These are phyloP conservation scores for Rallus limicola DNA, from an alignment of 2,113 vertebrate genomes.

Conservation along the genomic window DNA sequence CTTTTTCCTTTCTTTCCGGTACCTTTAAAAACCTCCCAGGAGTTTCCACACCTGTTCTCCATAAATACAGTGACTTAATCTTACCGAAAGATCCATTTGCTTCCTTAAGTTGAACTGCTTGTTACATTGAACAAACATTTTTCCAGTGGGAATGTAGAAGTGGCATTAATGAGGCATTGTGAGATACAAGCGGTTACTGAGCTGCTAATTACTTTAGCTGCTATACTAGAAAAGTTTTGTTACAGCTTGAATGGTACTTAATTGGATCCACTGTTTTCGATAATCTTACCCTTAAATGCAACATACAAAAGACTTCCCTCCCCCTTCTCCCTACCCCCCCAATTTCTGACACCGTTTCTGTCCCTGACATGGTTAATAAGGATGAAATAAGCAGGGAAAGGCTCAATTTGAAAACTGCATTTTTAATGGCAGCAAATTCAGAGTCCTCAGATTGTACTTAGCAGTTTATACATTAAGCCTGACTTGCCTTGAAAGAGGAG, in stretches of 20 bases:
- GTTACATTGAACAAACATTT: slow-evolving; percentile 9
- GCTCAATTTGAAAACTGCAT: not conserved
- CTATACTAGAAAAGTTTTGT: not conserved
- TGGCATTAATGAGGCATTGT: not conserved
- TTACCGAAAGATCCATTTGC: not conserved
- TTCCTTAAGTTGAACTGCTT: slow-evolving; percentile 1
- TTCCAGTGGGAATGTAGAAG: not conserved
- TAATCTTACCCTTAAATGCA: not conserved
- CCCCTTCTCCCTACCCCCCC: too few relatives aligned
- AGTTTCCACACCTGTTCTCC: slow-evolving; percentile 64
- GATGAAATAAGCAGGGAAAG: not conserved
- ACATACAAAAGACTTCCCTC: not conserved
- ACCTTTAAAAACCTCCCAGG: not conserved
- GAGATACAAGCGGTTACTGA: not conserved
- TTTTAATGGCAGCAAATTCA: not conserved
- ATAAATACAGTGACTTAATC: slow-evolving; percentile 44
- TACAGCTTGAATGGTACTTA: not conserved
- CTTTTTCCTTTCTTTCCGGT: not conserved
- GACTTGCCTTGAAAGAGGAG: not conserved
- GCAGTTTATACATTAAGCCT: not conserved
- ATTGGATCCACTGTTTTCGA: not conserved
- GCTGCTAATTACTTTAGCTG: not conserved
- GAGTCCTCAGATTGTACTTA: not conserved
- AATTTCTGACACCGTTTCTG: not conserved
- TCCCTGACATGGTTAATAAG: not conserved